Evolutionary conservation across 2,888 invertebrate species (phyloP).

Genomic region (Drosophila subquinaria): DNA sequence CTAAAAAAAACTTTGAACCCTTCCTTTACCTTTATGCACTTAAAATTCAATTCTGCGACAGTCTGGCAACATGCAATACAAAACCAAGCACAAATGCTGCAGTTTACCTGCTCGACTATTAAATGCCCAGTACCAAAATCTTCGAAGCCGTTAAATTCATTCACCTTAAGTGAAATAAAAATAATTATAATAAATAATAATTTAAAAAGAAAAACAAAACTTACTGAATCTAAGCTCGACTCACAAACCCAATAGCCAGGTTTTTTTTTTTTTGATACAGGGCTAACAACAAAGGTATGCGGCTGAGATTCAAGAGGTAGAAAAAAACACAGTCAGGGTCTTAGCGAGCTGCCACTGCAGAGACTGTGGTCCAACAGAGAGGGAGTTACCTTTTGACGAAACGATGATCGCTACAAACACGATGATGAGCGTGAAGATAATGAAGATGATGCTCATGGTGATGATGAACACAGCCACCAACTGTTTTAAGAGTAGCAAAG

Average conservation of each 20-base stretch:
- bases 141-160: neutral
- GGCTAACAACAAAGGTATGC: slow-evolving; percentile 54
- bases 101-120: neutral
- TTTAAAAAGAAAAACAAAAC: too few relatives aligned
- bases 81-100: slow-evolving; percentile 4
- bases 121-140: neutral
- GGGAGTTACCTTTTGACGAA: slow-evolving; percentile 57
- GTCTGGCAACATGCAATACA: slow-evolving; percentile 63
- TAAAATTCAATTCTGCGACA: slow-evolving; percentile 15
- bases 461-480: slow-evolving; percentile 46
- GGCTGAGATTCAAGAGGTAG: slow-evolving; percentile 53
- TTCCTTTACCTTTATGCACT: slow-evolving; percentile 9
- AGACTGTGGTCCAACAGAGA: slow-evolving; percentile 37
- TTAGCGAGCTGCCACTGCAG: slow-evolving; percentile 48
- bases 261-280: neutral
- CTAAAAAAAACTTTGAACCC: neutral
- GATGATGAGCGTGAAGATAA: slow-evolving; percentile 29
- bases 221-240: too few relatives aligned
- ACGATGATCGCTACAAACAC: slow-evolving; percentile 18
- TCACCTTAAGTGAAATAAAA: neutral
- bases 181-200: too few relatives aligned
- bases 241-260: neutral
- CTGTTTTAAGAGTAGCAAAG: slow-evolving; percentile 58
- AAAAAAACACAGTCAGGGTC: slow-evolving; percentile 53
- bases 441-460: slow-evolving; percentile 28